Percentiles rank a stretch among this genome's conserved stretches.
Evolutionary conservation across 2,888 invertebrate genomes (phyloP).

Genomic region (Microctonus hyperodae): DNA sequence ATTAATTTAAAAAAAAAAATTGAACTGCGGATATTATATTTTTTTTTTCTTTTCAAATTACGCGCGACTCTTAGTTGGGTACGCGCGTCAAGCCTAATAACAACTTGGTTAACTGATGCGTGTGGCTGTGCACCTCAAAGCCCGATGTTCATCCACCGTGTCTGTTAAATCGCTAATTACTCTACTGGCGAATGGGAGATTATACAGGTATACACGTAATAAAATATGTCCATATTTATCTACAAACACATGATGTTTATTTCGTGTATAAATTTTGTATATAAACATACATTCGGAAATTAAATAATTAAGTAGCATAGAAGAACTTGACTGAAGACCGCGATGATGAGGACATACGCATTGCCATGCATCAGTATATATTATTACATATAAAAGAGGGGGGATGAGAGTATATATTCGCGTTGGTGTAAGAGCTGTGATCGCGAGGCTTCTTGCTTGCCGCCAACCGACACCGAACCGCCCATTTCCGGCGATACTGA

Average conservation of each 20-base stretch:
- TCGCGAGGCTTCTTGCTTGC: slow-evolving; percentile 40
- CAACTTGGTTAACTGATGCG: slow-evolving; percentile 53
- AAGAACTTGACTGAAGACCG: slow-evolving; percentile 14
- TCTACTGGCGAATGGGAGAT: slow-evolving; percentile 24
- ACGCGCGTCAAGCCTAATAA: slow-evolving; percentile 49
- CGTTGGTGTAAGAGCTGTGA: slow-evolving; percentile 43
- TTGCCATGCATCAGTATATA: background rate
- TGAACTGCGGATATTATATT: background rate
- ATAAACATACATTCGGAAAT: background rate
- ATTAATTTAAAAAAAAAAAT: background rate
- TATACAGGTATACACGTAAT: too few species aligned
- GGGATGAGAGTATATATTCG: slow-evolving; percentile 18
- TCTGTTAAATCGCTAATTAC: slow-evolving; percentile 60
- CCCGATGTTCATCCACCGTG: slow-evolving; percentile 50
- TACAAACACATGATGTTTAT: background rate
- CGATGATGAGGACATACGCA: slow-evolving; percentile 17
- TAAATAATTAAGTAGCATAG: background rate
- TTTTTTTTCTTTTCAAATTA: background rate
- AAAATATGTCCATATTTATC: background rate
- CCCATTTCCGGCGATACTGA: slow-evolving; percentile 60
- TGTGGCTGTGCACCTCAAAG: slow-evolving; percentile 35
- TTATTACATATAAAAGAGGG: background rate
- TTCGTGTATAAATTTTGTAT: too few species aligned
- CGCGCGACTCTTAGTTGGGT: slow-evolving; percentile 18
- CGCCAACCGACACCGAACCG: slow-evolving; percentile 50